Conservation (phyloP, 2,888 invertebrate species). For the Cantharis rustica region DNA sequence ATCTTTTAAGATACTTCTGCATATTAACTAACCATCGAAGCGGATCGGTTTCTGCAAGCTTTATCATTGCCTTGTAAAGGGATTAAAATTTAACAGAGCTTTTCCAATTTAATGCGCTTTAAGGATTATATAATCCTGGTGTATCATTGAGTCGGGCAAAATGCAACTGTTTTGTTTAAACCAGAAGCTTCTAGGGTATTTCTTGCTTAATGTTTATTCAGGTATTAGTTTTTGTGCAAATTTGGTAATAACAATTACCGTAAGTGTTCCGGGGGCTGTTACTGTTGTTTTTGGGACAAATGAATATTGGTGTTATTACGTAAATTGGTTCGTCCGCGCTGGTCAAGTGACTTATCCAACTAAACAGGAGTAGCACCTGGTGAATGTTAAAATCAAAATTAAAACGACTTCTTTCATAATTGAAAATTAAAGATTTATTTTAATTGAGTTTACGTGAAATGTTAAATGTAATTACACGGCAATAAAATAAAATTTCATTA, state of each 20-base stretch:
- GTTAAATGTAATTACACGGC: conserved; percentile 9
- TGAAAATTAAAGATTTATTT: neutral
- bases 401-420: neutral
- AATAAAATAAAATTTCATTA: conserved; percentile 18
- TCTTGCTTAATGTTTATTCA: neutral
- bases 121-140: conserved; percentile 39
- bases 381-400: neutral
- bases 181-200: conserved; percentile 30
- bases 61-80: conserved; percentile 25
- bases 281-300: neutral
- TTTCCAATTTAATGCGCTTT: conserved; percentile 39
- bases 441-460: neutral
- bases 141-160: conserved; percentile 43
- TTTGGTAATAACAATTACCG: neutral
- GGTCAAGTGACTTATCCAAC: too few species aligned
- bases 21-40: conserved; percentile 17
- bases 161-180: conserved; percentile 37
- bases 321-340: too few species aligned
- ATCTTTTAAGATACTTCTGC: neutral
- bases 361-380: too few species aligned
- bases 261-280: neutral
- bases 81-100: conserved; percentile 44
- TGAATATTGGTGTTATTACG: neutral
- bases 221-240: neutral
- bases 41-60: conserved; percentile 14